A percentile compares a stretch with the other conserved stretches of the same genome.
Conservation (phyloP, 1,140 invertebrate species). For the Drosophila murphyi region DNA sequence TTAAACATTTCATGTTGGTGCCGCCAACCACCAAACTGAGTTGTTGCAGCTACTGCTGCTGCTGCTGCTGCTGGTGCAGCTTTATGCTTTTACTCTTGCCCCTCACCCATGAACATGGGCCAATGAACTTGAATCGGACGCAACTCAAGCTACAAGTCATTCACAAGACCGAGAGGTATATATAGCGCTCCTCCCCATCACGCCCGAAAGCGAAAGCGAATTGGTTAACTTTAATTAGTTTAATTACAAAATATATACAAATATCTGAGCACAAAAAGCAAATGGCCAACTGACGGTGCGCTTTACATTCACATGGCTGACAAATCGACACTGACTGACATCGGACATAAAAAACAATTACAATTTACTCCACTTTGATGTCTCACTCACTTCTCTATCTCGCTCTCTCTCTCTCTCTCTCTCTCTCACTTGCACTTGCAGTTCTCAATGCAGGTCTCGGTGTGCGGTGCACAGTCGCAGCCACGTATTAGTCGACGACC, state of each 20-base stretch:
- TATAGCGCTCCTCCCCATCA: not conserved
- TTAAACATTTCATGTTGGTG: constrained; percentile 59
- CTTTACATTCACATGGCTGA: constrained; percentile 14
- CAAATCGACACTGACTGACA: constrained; percentile 19
- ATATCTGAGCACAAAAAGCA: constrained; percentile 22
- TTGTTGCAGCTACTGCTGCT: constrained; percentile 5
- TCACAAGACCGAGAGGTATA: constrained; percentile 35
- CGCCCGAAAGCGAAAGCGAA: constrained; percentile 66
- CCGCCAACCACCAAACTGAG: constrained; percentile 7
- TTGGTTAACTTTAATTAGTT: constrained; percentile 72
- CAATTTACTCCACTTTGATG: constrained; percentile 22
- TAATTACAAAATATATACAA: constrained; percentile 58
- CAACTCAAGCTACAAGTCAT: constrained; percentile 37
- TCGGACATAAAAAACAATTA: constrained; percentile 13
- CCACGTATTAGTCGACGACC: constrained; percentile 44
- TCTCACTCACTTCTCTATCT: not conserved
- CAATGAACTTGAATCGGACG: constrained; percentile 64
- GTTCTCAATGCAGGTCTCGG: constrained; percentile 14
- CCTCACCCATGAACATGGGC: constrained; percentile 19
- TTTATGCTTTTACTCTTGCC: not conserved
- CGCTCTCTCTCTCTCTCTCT: constrained; percentile 3
- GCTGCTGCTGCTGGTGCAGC: constrained; percentile 3
- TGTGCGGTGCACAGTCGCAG: constrained; percentile 23
- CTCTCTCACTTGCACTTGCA: constrained; percentile 16
- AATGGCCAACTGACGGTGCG: constrained; percentile 21